Percentiles rank a stretch among this genome's conserved stretches.
Conservation (phyloP, 1,140 invertebrate species). For the Neodiprion fabricii region DNA sequence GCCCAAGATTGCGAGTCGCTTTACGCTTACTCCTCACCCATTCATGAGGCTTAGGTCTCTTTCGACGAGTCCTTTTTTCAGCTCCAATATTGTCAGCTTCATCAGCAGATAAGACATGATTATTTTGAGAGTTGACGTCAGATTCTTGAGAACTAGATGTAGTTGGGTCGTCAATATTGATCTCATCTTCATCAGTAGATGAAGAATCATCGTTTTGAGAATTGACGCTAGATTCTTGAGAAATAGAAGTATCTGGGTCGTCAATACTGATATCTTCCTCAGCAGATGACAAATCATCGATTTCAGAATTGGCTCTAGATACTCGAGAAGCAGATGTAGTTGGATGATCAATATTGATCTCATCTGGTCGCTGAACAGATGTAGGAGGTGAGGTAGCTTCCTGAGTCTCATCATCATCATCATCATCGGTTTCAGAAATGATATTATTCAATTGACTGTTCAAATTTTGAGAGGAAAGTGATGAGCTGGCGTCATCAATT, state of each 20-base stretch:
- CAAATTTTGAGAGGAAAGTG: conserved; percentile 5
- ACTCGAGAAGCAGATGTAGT: too few species aligned
- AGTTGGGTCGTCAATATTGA: background rate
- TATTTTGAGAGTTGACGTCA: conserved; percentile 1
- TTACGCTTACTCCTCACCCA: conserved; percentile 20
- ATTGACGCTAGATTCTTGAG: background rate
- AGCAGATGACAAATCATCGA: too few species aligned
- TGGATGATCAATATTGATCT: too few species aligned
- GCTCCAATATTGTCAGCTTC: background rate
- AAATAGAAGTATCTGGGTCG: background rate
- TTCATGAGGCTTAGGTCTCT: conserved; percentile 19
- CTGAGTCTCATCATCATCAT: conserved; percentile 7
- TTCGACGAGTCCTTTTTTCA: conserved; percentile 12
- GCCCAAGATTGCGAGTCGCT: conserved; percentile 19
- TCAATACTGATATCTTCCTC: too few species aligned
- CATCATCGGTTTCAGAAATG: conserved; percentile 16
- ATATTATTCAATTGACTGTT: conserved; percentile 10
- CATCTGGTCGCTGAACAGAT: background rate
- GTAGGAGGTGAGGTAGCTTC: background rate
- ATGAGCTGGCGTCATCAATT: conserved; percentile 13
- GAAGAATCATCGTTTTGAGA: conserved; percentile 11
- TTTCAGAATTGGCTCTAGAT: too few species aligned
- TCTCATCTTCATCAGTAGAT: conserved; percentile 9
- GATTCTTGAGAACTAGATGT: conserved; percentile 11
- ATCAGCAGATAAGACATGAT: conserved; percentile 5